phyloP scores from a whole-genome alignment of 2,888 invertebrate species.

The Exocentrus adspersus region DNA sequence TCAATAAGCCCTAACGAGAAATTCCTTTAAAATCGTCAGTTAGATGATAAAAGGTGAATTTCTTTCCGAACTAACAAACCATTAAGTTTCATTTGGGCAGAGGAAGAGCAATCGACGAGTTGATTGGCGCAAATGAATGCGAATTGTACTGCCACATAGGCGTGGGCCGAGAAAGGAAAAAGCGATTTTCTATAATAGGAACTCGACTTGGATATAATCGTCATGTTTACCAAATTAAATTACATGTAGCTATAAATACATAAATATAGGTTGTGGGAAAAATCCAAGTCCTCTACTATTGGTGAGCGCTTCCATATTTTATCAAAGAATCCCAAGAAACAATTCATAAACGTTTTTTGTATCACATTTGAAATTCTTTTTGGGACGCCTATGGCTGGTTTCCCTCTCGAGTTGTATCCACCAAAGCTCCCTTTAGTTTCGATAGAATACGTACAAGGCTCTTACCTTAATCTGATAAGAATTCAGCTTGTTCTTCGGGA shows the following conservation, averaged over 20 bases:
- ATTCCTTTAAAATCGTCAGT: slow-evolving; percentile 28
- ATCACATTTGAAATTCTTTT: no score
- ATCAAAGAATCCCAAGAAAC: no score
- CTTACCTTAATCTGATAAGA: slow-evolving; percentile 99
- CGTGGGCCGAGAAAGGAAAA: no score
- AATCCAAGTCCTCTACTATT: no score
- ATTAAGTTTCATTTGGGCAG: slow-evolving; percentile 29
- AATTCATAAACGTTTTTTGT: no score
- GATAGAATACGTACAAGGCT: slow-evolving; percentile 3
- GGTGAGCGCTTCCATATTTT: no score
- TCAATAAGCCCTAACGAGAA: slow-evolving; percentile 21
- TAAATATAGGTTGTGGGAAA: no score
- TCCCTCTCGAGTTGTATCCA: background rate
- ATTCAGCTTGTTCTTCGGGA: slow-evolving; percentile 96
- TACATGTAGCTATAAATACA: no score
- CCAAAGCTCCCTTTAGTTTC: slow-evolving; percentile 7
- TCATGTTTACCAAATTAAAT: no score
- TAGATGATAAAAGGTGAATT: slow-evolving; percentile 29
- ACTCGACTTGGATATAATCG: no score
- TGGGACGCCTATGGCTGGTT: background rate
- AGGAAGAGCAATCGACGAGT: slow-evolving; percentile 16
- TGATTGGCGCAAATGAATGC: slow-evolving; percentile 25
- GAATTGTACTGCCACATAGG: slow-evolving; percentile 15
- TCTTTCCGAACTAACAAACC: slow-evolving; percentile 24
- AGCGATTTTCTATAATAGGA: no score